Evolutionary conservation across 2,113 vertebrate genomes (phyloP), one percentile per base, ranked within the genome.

Genomic region (Halcyon senegalensis): DNA sequence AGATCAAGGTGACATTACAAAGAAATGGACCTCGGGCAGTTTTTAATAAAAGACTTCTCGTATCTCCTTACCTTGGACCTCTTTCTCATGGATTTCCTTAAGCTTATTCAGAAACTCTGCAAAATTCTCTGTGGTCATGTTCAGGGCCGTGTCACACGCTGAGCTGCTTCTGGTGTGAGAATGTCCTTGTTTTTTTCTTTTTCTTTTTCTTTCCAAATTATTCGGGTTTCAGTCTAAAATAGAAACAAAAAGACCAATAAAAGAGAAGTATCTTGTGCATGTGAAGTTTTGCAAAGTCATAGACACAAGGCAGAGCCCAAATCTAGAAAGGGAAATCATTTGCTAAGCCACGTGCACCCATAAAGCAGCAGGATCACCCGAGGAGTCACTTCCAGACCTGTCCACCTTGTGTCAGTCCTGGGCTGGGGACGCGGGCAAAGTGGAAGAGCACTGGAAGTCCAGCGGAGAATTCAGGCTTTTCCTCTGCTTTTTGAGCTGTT

Each of bases 31-130:
- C 37, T 68, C 39, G 0, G 18, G 31, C 13, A 33, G 25, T 14
- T 93, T 87, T 85, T 55, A 30, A 6, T 15, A 20, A 15, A 43
- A 11, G n/a, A 23, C 4, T 31, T 33, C n/a, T 46, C 2, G 0
- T 20, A 11, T 68, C 19, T 55, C 55, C 82, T 89, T 94, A 99
- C 99, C 98, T 95, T 99, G 98, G 60, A 99, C 95, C 75, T 99
- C 99, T 44, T 98, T 98, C 76, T 99, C 99, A 3, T 99, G 99
- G 69, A 98, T 96, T 41, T 99, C 99, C 93, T 97, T 98, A 73
- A 99, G 98, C 92, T 98, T 98, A 68, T 98, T 98, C 66, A 99
- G 97, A 3, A 99, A 96, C 68, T 99, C 99, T 35, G 93, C 90
- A 93, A 99, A 99, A 69, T 93, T 98, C 70, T 99, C 99, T 19